phyloP scores from a whole-genome alignment of 1,140 invertebrate species.

The Elysia chlorotica region DNA sequence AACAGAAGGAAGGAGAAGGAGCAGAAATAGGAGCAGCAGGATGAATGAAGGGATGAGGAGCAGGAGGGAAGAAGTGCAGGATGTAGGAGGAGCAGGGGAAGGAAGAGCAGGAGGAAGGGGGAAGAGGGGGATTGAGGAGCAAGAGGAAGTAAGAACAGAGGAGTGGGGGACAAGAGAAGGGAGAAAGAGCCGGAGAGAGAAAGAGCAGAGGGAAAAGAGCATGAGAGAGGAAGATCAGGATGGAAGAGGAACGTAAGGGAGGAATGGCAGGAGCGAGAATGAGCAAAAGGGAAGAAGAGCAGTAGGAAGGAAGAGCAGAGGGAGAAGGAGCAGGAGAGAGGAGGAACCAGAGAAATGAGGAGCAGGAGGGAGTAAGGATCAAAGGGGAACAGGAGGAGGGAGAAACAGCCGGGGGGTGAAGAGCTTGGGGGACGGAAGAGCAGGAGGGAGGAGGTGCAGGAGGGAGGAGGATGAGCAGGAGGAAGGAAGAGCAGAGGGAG shows the following conservation, averaged over 20 bases:
- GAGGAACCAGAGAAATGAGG: not conserved
- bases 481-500: not conserved
- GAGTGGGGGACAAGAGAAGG: not conserved
- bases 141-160: not conserved
- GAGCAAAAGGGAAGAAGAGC: not conserved
- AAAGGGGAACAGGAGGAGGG: not conserved
- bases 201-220: not conserved
- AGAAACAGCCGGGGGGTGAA: not conserved
- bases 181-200: not conserved
- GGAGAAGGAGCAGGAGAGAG: not conserved
- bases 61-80: not conserved
- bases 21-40: not conserved
- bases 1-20: not conserved
- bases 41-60: not conserved
- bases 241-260: not conserved
- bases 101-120: not conserved
- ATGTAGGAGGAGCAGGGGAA: not conserved
- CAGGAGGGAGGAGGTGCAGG: not conserved
- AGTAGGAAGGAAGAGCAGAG: not conserved
- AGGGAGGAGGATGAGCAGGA: not conserved
- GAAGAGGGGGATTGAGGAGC: not conserved
- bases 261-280: not conserved
- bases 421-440: not conserved
- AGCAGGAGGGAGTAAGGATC: not conserved
- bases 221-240: not conserved